Evolutionary conservation across 2,113 vertebrate genomes (phyloP).

Genomic region (Charina bottae): DNA sequence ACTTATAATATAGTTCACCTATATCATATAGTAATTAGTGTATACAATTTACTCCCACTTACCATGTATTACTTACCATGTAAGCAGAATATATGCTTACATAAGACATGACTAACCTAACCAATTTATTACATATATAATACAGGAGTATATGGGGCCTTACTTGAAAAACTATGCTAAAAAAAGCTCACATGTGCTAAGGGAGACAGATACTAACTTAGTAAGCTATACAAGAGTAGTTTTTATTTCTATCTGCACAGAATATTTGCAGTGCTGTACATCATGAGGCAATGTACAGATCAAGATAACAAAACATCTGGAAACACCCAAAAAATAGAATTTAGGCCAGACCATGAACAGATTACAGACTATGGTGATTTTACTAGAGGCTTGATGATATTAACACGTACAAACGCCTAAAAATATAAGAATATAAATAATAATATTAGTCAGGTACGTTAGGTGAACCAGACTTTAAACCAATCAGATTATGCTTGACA

Average conservation of each 20-base stretch:
- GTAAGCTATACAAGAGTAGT: neutral
- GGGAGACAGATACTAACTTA: neutral
- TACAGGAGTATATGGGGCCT: neutral
- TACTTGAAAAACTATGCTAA: neutral
- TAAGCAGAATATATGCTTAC: neutral
- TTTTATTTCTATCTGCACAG: neutral
- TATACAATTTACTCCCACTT: neutral
- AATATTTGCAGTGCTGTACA: neutral
- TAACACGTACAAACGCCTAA: neutral
- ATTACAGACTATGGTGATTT: neutral
- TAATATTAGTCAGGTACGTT: neutral
- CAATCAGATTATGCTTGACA: neutral
- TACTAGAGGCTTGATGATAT: neutral
- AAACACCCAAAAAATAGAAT: neutral
- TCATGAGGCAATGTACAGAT: neutral
- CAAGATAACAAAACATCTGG: neutral
- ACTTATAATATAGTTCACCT: neutral
- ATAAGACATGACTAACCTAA: neutral
- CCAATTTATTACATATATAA: neutral
- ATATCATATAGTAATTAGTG: neutral
- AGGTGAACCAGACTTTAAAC: neutral
- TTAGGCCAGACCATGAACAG: neutral
- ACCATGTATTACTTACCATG: neutral
- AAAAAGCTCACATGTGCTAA: neutral
- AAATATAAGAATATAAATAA: neutral